Evolutionary conservation across 2,797 vertebrate species (phyloP), one percentile per base, ranked within the genome.

Genomic region (Danio tinwini): DNA sequence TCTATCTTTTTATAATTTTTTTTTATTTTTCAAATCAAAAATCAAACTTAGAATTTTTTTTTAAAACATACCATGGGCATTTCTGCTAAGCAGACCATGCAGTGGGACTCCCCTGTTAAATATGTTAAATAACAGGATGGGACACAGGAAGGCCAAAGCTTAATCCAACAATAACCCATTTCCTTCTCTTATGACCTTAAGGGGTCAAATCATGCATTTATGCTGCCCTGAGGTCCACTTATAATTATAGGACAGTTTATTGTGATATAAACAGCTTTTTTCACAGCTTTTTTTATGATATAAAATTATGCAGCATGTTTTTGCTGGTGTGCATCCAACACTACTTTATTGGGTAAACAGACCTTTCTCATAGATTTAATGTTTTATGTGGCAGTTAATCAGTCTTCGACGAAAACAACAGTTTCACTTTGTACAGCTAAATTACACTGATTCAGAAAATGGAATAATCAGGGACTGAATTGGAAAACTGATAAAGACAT

Each of bases 61-160:
- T 1, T 1, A 1, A 29, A 1, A 29, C 29, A 29, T 29, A 29
- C 29, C 29, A 17, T 40, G 8, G 53, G n/a, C 10, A 19, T 19
- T 70, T 70, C 8, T n/a, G 40, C 53, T 8, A 4, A 19, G 68
- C n/a, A 40, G 37, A 40, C 37, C 39, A 45, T 53, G 29, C 6
- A 40, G 21, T 11, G 16, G 14, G 21, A 69, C 11, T 53, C 6
- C 29, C 7, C 29, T 39, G 16, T 53, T 69, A 29, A 37, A 37
- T 14, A 6, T n/a, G 47, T 69, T 69, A 42, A 70, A 55, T 40
- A 70, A 70, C 70, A 72, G 53, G 53, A 56, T 72, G 53, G 5
- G 56, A 11, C 50, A 16, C 50, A 45, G 16, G 63, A 17, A 67
- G 40, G 47, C 19, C 52, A n/a, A 55, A 55, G 14, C 6, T 19